Evolutionary conservation across 23 tunicate genomes (phyloP).

Genomic region (Phallusia fumigata): DNA sequence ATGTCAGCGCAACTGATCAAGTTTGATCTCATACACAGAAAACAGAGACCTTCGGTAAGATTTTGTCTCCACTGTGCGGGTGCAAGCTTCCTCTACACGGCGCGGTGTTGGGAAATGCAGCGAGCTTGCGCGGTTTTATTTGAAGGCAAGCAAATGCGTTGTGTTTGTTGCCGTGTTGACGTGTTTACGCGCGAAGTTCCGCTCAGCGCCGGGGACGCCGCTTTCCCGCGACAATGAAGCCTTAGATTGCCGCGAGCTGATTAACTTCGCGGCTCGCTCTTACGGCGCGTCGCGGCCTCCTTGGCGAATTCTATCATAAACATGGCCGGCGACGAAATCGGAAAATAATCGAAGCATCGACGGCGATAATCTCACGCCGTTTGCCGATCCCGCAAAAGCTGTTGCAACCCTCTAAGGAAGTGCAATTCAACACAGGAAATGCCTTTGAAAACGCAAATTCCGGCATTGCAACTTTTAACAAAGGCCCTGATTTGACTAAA

Average conservation of each 20-base stretch:
- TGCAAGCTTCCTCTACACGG: no score
- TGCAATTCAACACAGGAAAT: background rate
- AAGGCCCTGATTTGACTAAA: no score
- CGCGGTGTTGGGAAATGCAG: no score
- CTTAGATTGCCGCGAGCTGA: constrained; percentile 1
- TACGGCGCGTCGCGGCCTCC: constrained; percentile 11
- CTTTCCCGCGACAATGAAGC: background rate
- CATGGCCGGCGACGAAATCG: background rate
- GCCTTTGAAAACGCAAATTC: background rate
- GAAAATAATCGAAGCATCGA: background rate
- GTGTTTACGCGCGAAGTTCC: constrained; percentile 19
- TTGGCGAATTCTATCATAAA: background rate
- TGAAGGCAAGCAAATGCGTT: background rate
- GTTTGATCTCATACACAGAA: no score
- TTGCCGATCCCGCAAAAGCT: background rate
- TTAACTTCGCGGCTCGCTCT: background rate
- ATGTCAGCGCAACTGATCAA: no score
- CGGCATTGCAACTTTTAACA: no score
- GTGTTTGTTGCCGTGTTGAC: constrained; percentile 24
- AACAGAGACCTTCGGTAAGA: no score
- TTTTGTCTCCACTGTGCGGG: no score
- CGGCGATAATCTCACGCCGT: background rate
- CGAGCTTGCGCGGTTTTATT: background rate
- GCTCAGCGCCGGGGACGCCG: constrained; percentile 19
- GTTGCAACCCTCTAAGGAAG: background rate